Conservation (phyloP, 2,797 vertebrate species). For the Poeciliopsis gracilis region DNA sequence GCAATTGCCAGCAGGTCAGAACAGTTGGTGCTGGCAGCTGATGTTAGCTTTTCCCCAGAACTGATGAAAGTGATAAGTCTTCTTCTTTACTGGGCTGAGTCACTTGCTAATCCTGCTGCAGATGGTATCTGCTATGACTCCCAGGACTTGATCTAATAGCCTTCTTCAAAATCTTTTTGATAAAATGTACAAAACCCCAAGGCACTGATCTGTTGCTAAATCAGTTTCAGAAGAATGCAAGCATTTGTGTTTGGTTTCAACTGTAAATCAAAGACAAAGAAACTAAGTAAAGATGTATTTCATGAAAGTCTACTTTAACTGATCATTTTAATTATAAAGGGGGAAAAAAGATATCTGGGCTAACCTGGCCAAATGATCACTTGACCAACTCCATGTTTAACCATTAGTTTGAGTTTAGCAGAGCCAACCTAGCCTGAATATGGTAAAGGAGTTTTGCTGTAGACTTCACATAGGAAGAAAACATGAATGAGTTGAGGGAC, state of each 20-base stretch:
- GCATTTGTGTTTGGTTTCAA: background rate
- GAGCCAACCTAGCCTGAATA: too few relatives aligned
- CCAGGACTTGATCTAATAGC: constrained; percentile 1
- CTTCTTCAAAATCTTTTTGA: background rate
- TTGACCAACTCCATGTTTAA: background rate
- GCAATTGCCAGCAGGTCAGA: constrained; percentile 10
- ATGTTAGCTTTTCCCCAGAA: constrained; percentile 11
- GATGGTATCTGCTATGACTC: constrained; percentile 7
- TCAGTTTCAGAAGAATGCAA: background rate
- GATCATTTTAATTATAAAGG: background rate
- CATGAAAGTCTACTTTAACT: background rate
- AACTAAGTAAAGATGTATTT: background rate
- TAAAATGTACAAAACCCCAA: constrained; percentile 5
- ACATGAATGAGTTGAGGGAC: background rate
- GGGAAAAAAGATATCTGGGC: background rate
- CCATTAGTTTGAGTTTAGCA: background rate
- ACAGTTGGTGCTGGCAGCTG: constrained; percentile 17
- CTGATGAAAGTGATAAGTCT: constrained; percentile 12
- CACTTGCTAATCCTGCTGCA: constrained; percentile 8
- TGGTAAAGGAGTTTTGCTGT: background rate
- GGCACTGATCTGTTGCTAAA: background rate
- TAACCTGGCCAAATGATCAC: background rate
- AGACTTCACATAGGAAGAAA: background rate
- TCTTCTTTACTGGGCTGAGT: constrained; percentile 1
- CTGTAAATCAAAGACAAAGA: background rate